phyloP scores from a whole-genome alignment of 2,113 vertebrate species.

The Oryzias melastigma region DNA sequence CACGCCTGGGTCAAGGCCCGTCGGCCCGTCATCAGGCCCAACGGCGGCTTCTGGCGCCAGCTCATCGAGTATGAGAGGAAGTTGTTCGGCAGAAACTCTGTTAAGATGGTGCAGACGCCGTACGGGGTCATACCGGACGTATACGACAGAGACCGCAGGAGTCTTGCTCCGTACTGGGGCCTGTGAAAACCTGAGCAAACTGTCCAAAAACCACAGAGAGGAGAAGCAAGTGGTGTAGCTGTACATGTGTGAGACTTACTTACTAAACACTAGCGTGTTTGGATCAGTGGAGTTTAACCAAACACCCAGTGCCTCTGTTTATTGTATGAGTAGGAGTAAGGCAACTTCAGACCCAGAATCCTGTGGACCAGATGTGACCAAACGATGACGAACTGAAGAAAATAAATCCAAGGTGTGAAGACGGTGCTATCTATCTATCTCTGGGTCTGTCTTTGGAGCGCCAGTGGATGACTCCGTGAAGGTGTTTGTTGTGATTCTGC shows the following conservation, averaged over 20 bases:
- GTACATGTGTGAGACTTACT: conserved; percentile 50
- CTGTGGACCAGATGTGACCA: conserved; percentile 20
- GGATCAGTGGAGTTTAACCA: conserved; percentile 29
- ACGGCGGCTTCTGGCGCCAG: conserved; percentile 96
- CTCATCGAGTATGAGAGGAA: conserved; percentile 96
- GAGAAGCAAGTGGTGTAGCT: conserved; percentile 30
- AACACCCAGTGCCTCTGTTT: conserved; percentile 20
- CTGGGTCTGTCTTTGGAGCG: conserved; percentile 21
- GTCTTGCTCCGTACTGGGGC: conserved; percentile 93
- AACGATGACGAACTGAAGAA: conserved; percentile 25
- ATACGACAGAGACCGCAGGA: conserved; percentile 91
- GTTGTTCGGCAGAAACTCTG: conserved; percentile 92
- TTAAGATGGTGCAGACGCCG: conserved; percentile 96
- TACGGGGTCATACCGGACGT: conserved; percentile 93
- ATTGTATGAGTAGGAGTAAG: conserved; percentile 32
- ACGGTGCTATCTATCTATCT: conserved; percentile 23
- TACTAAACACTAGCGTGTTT: conserved; percentile 29
- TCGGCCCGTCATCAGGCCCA: conserved; percentile 92
- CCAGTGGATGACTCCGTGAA: conserved; percentile 12
- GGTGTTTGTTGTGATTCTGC: conserved; percentile 27
- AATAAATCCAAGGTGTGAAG: conserved; percentile 9
- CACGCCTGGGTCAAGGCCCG: conserved; percentile 95
- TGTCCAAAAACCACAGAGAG: not conserved
- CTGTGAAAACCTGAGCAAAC: conserved; percentile 69
- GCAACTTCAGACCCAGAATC: conserved; percentile 25